These are phyloP conservation scores for Andrena trimmerana DNA, from an alignment of 2,888 invertebrate species.

Conservation along the genomic window DNA sequence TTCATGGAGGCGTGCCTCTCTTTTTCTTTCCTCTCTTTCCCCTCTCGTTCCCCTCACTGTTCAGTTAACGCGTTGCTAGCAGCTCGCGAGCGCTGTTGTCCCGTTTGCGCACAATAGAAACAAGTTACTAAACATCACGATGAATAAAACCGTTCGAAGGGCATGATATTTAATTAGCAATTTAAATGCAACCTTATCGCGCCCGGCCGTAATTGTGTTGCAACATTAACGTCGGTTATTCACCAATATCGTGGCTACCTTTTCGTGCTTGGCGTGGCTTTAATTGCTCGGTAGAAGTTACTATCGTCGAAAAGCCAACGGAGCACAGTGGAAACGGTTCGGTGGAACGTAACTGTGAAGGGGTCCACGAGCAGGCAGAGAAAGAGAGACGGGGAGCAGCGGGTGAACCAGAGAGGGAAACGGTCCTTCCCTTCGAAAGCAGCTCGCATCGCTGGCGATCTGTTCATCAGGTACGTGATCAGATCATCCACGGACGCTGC, in stretches of 20 bases:
- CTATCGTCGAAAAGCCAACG: constrained; percentile 68
- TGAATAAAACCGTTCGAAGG: not conserved
- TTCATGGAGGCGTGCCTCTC: constrained; percentile 1
- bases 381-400: constrained; percentile 36
- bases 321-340: constrained; percentile 73
- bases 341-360: constrained; percentile 65
- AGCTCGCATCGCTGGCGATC: constrained; percentile 83
- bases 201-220: not conserved
- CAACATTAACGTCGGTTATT: constrained; percentile 40
- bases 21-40: not conserved
- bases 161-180: constrained; percentile 1
- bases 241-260: constrained; percentile 34
- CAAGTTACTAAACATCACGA: not conserved
- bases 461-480: constrained; percentile 84
- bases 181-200: constrained; percentile 26
- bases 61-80: not conserved
- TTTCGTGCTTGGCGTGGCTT: constrained; percentile 50
- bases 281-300: constrained; percentile 65
- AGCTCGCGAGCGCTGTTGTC: not conserved
- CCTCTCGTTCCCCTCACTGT: not conserved
- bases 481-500: constrained; percentile 84
- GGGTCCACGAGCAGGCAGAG: constrained; percentile 62
- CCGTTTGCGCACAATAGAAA: not conserved
- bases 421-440: constrained; percentile 76
- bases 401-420: constrained; percentile 6